Conservation (phyloP, 1,140 invertebrate species). For the Atta cephalotes region DNA sequence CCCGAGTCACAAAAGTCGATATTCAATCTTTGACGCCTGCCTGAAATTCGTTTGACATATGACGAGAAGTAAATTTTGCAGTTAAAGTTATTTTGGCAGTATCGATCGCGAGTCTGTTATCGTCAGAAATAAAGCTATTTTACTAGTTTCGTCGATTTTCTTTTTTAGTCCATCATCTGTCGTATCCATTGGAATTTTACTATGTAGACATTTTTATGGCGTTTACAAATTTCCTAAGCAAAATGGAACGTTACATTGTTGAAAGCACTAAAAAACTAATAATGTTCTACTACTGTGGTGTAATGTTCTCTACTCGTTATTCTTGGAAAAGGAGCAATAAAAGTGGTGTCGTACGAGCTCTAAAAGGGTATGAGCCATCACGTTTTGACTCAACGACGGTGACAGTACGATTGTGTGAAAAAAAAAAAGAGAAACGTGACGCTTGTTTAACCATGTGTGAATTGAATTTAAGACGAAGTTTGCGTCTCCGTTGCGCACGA, state of each 20-base stretch:
- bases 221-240: neutral
- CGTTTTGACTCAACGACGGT: constrained; percentile 34
- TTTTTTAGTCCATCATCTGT: neutral
- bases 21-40: constrained; percentile 58
- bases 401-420: constrained; percentile 43
- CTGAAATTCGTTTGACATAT: constrained; percentile 55
- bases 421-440: constrained; percentile 55
- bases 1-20: constrained; percentile 56
- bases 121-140: constrained; percentile 30
- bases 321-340: constrained; percentile 41
- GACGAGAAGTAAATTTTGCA: constrained; percentile 56
- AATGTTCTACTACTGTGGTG: neutral
- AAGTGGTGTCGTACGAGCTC: constrained; percentile 19
- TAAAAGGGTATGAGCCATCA: constrained; percentile 34
- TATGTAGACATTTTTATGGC: constrained; percentile 3
- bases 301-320: neutral
- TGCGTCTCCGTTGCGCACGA: constrained; percentile 43
- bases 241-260: constrained; percentile 24
- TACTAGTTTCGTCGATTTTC: neutral
- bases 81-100: constrained; percentile 28
- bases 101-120: constrained; percentile 38
- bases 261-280: constrained; percentile 3
- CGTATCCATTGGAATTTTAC: constrained; percentile 10
- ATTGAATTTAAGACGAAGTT: constrained; percentile 62
- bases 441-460: constrained; percentile 70